Base-by-base conservation (phyloP, 2,797 vertebrate species). In the Eulemur mongoz region DNA sequence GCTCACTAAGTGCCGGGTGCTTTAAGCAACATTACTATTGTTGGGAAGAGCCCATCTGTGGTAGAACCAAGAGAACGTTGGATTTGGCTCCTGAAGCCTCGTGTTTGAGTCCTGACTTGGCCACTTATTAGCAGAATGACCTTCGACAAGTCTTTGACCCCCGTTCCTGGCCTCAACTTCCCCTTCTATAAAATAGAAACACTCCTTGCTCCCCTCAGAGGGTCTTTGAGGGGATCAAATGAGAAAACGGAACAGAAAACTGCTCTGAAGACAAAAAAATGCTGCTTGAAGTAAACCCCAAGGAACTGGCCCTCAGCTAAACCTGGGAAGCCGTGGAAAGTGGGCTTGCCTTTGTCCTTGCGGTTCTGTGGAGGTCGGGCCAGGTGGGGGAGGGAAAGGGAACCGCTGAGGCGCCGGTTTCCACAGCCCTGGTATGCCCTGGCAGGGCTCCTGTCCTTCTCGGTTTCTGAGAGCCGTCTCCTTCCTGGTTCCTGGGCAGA, bases 401-500 rank as follows among this genome's bases (percentile, higher is more conserved):
- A 95, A 97, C 78, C 87, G 95, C 92, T 86, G 96, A 98, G 93
- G 70, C 67, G 43, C 92, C 38, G 9, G 7, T 91, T 97, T 93
- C 45, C 90, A 91, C 54, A 93, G 69, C 96, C 94, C 65, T 78
- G 67, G 79, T 97, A 96, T 94, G 96, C 92, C 88, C 93, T 97
- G 96, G 93, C 92, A 81, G 2, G 40, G 81, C 69, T 96, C 89
- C 97, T 63, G 5, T 40, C 17, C 88, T 14, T 70, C 67, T 96
- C 76, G 95, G 85, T 76, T 98, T 95, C 93, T 83, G 94, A 96
- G 97, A 97, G 92, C 78, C 48, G 52, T 94, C 96, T 94, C 76
- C 83, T 98, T 98, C 93, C 94, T 97, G 90, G 90, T 94, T 98
- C 92, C 92, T 95, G 81, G 63, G 95, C 97, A 96, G 82, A 73